phyloP scores from a whole-genome alignment of 2,113 vertebrate genomes.

The Ahaetulla prasina region DNA sequence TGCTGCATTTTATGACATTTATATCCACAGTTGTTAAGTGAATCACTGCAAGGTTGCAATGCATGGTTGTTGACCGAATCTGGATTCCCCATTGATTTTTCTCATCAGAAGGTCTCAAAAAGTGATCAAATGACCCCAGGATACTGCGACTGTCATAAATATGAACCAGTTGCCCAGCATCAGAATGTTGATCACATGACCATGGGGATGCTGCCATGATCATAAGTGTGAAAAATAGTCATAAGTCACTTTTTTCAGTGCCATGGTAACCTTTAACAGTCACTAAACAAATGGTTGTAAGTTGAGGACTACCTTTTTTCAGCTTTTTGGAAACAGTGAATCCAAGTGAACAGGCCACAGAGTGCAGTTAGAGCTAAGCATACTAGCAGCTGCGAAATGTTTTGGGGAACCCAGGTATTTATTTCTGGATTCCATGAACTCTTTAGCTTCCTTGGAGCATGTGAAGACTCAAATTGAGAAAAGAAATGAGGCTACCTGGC shows the following conservation, averaged over 20 bases:
- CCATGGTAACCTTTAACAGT: background rate
- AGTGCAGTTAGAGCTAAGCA: background rate
- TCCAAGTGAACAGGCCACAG: background rate
- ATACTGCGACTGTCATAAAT: background rate
- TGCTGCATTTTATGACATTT: background rate
- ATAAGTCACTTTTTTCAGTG: background rate
- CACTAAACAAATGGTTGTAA: background rate
- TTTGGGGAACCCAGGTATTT: background rate
- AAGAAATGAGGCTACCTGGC: background rate
- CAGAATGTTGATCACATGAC: background rate
- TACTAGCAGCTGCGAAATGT: background rate
- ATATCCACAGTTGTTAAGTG: background rate
- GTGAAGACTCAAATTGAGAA: background rate
- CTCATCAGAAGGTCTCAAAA: background rate
- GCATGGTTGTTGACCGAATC: background rate
- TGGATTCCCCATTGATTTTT: background rate
- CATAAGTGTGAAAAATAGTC: background rate
- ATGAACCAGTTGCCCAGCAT: background rate
- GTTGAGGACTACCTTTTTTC: background rate
- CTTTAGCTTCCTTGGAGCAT: background rate
- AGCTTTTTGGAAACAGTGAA: background rate
- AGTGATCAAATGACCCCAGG: background rate
- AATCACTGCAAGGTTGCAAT: background rate
- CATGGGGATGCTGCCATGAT: background rate
- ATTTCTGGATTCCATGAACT: background rate